These are phyloP conservation scores for Chironomus tepperi DNA, from an alignment of 1,140 invertebrate species.

Conservation along the genomic window DNA sequence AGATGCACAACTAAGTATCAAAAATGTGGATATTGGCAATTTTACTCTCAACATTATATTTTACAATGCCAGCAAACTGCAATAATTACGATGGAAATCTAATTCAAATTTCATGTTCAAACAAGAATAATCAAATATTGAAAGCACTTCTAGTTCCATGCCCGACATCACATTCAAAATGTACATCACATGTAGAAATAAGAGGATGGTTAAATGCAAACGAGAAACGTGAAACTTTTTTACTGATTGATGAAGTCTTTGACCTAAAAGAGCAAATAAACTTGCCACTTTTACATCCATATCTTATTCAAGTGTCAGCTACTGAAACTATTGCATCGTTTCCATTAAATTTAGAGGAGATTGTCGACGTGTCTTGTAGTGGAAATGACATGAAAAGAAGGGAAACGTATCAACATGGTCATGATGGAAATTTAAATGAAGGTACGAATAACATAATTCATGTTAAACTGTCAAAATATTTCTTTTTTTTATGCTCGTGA, in stretches of 20 bases:
- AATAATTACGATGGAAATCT: background rate
- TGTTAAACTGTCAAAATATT: no score
- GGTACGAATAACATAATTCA: no score
- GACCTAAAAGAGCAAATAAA: background rate
- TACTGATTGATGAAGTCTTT: background rate
- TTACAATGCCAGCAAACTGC: background rate
- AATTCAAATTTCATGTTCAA: background rate
- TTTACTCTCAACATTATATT: background rate
- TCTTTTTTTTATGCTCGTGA: no score
- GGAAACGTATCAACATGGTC: background rate
- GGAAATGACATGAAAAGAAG: background rate
- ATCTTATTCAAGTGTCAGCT: conserved; percentile 7
- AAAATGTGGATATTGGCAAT: background rate
- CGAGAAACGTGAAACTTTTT: background rate
- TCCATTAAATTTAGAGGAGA: background rate
- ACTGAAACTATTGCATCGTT: background rate
- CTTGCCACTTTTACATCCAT: conserved; percentile 11
- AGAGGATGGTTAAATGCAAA: background rate
- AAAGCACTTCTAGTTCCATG: background rate
- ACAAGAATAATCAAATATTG: conserved; percentile 3
- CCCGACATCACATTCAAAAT: background rate
- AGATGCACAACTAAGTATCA: background rate
- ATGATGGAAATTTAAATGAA: background rate
- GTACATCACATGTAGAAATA: background rate
- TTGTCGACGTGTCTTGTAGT: background rate